Evolutionary conservation across 2,797 vertebrate genomes (phyloP).

Genomic region (Trichosurus vulpecula): DNA sequence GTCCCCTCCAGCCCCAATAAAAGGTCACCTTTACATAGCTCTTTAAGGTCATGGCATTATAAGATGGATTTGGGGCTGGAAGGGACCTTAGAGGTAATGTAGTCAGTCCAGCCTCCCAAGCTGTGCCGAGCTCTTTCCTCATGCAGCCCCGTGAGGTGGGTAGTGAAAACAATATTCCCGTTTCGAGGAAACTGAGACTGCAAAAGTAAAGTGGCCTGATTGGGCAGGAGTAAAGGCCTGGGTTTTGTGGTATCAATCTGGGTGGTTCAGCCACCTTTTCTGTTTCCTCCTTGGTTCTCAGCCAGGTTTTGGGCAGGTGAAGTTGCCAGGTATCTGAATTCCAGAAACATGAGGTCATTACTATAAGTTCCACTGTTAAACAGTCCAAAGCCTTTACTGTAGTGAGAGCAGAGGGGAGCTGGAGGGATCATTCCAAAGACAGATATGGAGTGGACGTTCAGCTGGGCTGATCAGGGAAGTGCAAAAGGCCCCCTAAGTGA

Average conservation of each 20-base stretch:
- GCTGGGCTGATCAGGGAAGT: neutral
- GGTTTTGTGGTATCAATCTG: neutral
- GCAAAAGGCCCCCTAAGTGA: neutral
- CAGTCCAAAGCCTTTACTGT: neutral
- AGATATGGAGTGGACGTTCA: neutral
- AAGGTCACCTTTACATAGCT: neutral
- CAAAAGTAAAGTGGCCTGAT: neutral
- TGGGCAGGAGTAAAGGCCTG: neutral
- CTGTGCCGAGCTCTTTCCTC: neutral
- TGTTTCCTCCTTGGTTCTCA: neutral
- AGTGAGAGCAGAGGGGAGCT: neutral
- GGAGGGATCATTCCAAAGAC: neutral
- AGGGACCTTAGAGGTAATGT: neutral
- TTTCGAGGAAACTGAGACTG: neutral
- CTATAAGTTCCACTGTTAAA: neutral
- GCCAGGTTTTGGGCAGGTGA: neutral
- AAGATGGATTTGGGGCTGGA: neutral
- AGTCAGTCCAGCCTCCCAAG: neutral
- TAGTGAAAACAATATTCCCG: neutral
- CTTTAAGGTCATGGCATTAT: neutral
- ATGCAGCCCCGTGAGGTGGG: neutral
- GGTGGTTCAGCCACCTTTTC: neutral
- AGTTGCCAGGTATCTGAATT: neutral
- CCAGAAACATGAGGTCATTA: neutral
- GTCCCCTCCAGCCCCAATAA: neutral